Base-by-base conservation (phyloP, 2,888 invertebrate species). In the Metopia argyrocephala region DNA sequence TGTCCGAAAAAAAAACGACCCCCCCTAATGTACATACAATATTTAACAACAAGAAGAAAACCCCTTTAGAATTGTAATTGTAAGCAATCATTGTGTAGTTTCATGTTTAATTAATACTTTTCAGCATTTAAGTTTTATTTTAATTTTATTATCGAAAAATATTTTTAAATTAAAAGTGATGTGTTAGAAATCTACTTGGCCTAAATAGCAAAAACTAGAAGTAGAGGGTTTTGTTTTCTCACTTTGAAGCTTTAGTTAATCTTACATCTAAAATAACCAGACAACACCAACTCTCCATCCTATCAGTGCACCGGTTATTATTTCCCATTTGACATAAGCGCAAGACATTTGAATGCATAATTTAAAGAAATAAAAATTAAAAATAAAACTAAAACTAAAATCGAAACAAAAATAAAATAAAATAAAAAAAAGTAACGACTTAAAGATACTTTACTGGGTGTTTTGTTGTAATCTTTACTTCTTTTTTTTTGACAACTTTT, bases 331-430 rank as follows among this genome's bases (percentile, higher is more conserved):
- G 68, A 31, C 68, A 61, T 27, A 54, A 61, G 61, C 52, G n/a
- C 20, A 52, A 65, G 52, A 66, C 59, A 75, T 75, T 75, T 59
- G 27, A 52, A 75, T 75, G 59, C 27, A 75, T 4, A 52, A 61
- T 20, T 45, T 54, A 9, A 59, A 52, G 66, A 25, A 27, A 59
- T 7, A 48, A 25, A 50, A 46, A 12, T 50, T 46, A 50, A 45
- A 61, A 27, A 50, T 59, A 28, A 27, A 0, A 15, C n/a, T n/a
- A n/a, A n/a, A n/a, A n/a, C n/a, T n/a, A n/a, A n/a, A n/a, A n/a
- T n/a, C n/a, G n/a, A n/a, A n/a, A n/a, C n/a, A 27, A 48, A 57
- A 18, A 18, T 3, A 21, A 5, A 27, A 48, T 18, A 25, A 18
- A 61, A 25, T 46, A n/a, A 73, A 31, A 52, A 38, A 15, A 38